Conservation (phyloP, 2,888 invertebrate genomes). For the Meiosimyza decipiens region DNA sequence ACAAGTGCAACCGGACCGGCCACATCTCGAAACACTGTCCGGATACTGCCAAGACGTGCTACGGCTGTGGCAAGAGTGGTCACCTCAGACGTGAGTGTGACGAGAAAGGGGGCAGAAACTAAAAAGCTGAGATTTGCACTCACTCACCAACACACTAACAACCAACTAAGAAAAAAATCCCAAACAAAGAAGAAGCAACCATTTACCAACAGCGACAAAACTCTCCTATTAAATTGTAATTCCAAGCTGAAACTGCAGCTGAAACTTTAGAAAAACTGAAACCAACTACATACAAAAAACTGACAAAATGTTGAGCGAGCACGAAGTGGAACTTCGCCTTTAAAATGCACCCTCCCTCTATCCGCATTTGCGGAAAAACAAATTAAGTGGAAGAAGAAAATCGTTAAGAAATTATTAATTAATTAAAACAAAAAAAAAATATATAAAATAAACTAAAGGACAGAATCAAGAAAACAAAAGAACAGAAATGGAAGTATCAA, state of each 20-base stretch:
- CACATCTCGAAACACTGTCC: constrained; percentile 91
- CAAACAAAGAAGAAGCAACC: constrained; percentile 39
- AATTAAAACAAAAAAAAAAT: constrained; percentile 34
- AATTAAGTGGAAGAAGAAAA: constrained; percentile 32
- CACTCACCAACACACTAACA: constrained; percentile 38
- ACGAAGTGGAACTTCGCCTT: constrained; percentile 36
- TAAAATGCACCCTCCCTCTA: constrained; percentile 39
- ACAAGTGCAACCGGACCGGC: constrained; percentile 94
- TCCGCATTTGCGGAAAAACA: constrained; percentile 24
- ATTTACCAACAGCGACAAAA: constrained; percentile 38
- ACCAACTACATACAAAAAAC: constrained; percentile 35
- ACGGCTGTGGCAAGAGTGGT: constrained; percentile 90
- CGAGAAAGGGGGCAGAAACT: constrained; percentile 72
- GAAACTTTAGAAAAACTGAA: constrained; percentile 31
- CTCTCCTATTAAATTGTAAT: constrained; percentile 45
- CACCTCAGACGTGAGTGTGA: constrained; percentile 93
- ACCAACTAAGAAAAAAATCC: constrained; percentile 43
- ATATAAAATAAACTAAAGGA: constrained; percentile 32
- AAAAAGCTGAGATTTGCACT: constrained; percentile 45
- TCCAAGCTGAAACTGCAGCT: constrained; percentile 58
- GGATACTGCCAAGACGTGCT: constrained; percentile 87
- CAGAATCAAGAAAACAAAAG: constrained; percentile 51
- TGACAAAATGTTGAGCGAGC: constrained; percentile 32
- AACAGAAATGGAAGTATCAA: constrained; percentile 37
- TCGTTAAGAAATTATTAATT: constrained; percentile 35